These are phyloP conservation scores for Smutsia temminckii DNA, from an alignment of 2,797 vertebrate species.

Conservation along the genomic window DNA sequence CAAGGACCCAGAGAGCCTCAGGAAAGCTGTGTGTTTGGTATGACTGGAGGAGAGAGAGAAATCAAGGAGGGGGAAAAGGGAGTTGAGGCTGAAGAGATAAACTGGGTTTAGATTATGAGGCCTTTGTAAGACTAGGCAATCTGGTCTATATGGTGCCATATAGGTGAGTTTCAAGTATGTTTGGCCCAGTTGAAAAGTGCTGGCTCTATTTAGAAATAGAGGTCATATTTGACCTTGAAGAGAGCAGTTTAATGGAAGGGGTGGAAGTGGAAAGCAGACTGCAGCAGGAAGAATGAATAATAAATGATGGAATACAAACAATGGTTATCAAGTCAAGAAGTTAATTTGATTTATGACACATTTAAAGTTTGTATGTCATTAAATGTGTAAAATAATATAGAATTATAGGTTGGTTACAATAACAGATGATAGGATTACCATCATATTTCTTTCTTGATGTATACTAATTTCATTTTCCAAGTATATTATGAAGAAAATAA, in stretches of 20 bases:
- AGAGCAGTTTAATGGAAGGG: background rate
- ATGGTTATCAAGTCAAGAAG: background rate
- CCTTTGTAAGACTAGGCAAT: background rate
- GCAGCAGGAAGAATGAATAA: background rate
- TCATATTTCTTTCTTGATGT: background rate
- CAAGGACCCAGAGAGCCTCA: background rate
- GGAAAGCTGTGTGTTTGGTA: background rate
- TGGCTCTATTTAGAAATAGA: constrained; percentile 45
- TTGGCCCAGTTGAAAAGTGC: background rate
- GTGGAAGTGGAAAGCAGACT: background rate
- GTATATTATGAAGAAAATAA: background rate
- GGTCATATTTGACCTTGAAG: constrained; percentile 36
- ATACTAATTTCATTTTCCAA: constrained; percentile 9
- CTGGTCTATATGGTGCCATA: background rate
- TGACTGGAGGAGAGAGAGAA: background rate
- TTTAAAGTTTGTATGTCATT: background rate
- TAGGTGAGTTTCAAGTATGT: background rate
- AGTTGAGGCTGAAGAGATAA: background rate
- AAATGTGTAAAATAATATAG: background rate
- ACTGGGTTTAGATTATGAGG: background rate
- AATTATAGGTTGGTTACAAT: background rate
- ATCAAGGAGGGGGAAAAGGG: background rate
- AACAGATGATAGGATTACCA: background rate
- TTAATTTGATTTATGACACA: constrained; percentile 20
- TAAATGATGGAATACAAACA: background rate